Percentiles rank a stretch among this genome's conserved stretches.
phyloP scores from a whole-genome alignment of 2,888 invertebrate species.

The Patella depressa region DNA sequence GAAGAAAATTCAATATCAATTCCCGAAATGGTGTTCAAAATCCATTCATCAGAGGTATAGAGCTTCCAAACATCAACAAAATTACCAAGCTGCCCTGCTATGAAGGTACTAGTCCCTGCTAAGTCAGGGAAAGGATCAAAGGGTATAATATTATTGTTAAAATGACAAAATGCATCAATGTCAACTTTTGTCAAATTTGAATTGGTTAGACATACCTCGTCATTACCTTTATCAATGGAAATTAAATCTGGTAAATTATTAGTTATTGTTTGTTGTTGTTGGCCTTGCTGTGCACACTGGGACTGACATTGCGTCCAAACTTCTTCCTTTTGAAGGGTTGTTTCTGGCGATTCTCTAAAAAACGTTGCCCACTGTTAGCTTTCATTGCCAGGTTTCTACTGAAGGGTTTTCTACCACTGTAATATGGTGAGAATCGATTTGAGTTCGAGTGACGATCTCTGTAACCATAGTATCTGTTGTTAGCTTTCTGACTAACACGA shows the following conservation, averaged over 20 bases:
- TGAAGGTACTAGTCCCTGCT: not conserved
- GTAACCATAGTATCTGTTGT: not conserved
- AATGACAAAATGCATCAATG: not conserved
- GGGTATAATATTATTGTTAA: not conserved
- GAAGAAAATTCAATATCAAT: not conserved
- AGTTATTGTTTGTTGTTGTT: not conserved
- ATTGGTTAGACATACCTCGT: not conserved
- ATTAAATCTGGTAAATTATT: not conserved
- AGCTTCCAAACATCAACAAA: not conserved
- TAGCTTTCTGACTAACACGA: not conserved
- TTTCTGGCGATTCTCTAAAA: slow-evolving; percentile 2
- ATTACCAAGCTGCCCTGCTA: not conserved
- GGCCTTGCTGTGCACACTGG: not conserved
- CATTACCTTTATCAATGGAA: not conserved
- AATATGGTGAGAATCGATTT: not conserved
- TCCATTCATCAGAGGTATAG: not conserved
- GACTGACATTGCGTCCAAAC: not conserved
- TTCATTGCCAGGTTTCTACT: too few relatives aligned
- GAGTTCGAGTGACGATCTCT: not conserved
- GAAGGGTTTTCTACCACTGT: too few relatives aligned
- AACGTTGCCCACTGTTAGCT: not conserved
- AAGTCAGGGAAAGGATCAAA: not conserved
- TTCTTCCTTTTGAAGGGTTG: slow-evolving; percentile 3
- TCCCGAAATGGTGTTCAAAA: not conserved
- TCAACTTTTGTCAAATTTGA: not conserved